Percentiles rank a stretch among this genome's conserved stretches.
Conservation (phyloP, 1,140 invertebrate genomes). For the Sinonovacula constricta region DNA sequence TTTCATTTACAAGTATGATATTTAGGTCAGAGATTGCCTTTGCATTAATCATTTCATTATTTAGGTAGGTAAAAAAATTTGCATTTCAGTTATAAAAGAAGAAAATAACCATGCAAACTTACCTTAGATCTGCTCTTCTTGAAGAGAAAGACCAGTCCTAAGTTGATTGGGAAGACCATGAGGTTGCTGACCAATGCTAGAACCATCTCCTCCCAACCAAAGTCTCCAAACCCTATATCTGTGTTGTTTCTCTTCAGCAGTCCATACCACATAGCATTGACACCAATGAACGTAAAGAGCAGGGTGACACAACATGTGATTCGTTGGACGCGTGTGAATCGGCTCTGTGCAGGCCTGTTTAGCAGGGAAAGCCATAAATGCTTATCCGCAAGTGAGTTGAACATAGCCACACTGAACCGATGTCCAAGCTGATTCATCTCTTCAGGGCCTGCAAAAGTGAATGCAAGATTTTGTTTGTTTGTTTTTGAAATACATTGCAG, state of each 20-base stretch:
- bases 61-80: too few species aligned
- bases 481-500: too few species aligned
- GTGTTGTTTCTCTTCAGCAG: conserved; percentile 59
- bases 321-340: conserved; percentile 75
- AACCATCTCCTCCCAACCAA: conserved; percentile 74
- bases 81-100: too few species aligned
- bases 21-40: too few species aligned
- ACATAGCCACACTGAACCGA: conserved; percentile 25
- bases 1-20: too few species aligned
- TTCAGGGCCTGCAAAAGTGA: conserved; percentile 44
- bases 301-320: conserved; percentile 71
- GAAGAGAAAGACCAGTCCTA: conserved; percentile 70
- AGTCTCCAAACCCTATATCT: conserved; percentile 24
- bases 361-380: conserved; percentile 74
- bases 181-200: conserved; percentile 69
- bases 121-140: conserved; percentile 72
- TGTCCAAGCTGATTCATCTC: conserved; percentile 46
- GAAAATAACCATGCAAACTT: too few species aligned
- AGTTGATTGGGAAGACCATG: conserved; percentile 69
- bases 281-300: conserved; percentile 70
- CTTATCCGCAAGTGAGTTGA: conserved; percentile 63
- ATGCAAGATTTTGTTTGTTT: not conserved
- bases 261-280: conserved; percentile 76
- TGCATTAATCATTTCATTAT: too few species aligned
- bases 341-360: conserved; percentile 69